These are phyloP conservation scores for Cichlasoma orientale DNA, from an alignment of 2,797 vertebrate genomes.

Conservation along the genomic window DNA sequence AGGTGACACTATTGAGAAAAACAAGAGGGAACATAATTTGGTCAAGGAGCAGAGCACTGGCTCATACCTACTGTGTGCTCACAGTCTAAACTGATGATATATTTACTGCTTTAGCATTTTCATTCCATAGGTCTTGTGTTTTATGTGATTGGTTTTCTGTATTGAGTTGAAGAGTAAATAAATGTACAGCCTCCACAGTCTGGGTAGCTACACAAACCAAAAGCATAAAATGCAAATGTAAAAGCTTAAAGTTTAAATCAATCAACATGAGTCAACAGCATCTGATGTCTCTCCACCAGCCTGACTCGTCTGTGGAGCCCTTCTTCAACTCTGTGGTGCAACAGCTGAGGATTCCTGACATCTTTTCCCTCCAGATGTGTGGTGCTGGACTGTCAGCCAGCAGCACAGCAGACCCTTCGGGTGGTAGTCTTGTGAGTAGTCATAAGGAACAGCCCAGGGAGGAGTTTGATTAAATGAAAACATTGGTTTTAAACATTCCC, in stretches of 20 bases:
- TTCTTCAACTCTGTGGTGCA: slow-evolving; percentile 94
- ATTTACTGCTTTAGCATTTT: neutral
- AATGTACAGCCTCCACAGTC: neutral
- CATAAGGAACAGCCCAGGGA: slow-evolving; percentile 11
- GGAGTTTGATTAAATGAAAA: neutral
- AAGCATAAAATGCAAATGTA: neutral
- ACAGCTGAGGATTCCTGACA: slow-evolving; percentile 87
- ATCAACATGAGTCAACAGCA: neutral
- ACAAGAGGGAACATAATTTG: slow-evolving; percentile 10
- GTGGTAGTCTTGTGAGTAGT: slow-evolving; percentile 93
- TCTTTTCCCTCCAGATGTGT: slow-evolving; percentile 99
- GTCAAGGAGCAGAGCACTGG: slow-evolving; percentile 2
- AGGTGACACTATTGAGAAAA: slow-evolving; percentile 12
- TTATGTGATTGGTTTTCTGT: neutral
- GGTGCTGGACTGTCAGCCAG: slow-evolving; percentile 87
- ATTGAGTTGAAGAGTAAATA: neutral
- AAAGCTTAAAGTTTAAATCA: neutral
- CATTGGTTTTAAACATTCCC: neutral
- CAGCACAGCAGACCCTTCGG: slow-evolving; percentile 77
- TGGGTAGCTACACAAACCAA: neutral
- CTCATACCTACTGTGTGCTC: neutral
- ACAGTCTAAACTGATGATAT: neutral
- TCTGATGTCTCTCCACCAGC: slow-evolving; percentile 75
- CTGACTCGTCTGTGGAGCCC: slow-evolving; percentile 90
- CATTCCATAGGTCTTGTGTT: neutral